A percentile compares a stretch with the other conserved stretches of the same genome.
Conservation (phyloP, 2,888 invertebrate species). For the Amiota minor region DNA sequence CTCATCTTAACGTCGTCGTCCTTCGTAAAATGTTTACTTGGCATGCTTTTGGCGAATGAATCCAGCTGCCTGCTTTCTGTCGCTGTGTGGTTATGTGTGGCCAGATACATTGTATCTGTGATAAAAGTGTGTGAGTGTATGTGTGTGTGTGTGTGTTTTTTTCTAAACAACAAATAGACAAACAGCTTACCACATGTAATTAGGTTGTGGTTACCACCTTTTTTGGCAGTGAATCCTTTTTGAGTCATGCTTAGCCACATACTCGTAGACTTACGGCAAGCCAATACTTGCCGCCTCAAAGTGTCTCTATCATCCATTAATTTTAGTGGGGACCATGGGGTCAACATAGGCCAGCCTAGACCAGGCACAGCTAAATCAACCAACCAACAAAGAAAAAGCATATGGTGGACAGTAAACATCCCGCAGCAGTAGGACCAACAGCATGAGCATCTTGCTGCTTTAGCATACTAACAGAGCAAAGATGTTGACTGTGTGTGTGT, state of each 20-base stretch:
- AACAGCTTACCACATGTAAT: slow-evolving; percentile 62
- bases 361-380: slow-evolving; percentile 8
- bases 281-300: neutral
- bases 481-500: neutral
- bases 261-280: neutral
- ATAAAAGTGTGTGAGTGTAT: neutral
- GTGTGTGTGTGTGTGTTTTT: slow-evolving; percentile 5
- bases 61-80: neutral
- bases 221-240: slow-evolving; percentile 65
- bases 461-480: neutral
- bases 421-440: slow-evolving; percentile 29
- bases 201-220: slow-evolving; percentile 65
- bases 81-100: neutral
- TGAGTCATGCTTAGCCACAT: slow-evolving; percentile 4
- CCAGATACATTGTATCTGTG: too few species aligned
- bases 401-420: slow-evolving; percentile 26
- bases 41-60: slow-evolving; percentile 6
- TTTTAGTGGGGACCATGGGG: neutral
- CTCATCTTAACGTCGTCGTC: slow-evolving; percentile 17
- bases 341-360: neutral
- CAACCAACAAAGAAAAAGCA: neutral
- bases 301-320: neutral
- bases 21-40: slow-evolving; percentile 30
- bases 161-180: slow-evolving; percentile 24
- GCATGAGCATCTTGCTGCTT: slow-evolving; percentile 4